Base-by-base conservation (phyloP, 2,113 vertebrate genomes). In the Ceyx margarethae region DNA sequence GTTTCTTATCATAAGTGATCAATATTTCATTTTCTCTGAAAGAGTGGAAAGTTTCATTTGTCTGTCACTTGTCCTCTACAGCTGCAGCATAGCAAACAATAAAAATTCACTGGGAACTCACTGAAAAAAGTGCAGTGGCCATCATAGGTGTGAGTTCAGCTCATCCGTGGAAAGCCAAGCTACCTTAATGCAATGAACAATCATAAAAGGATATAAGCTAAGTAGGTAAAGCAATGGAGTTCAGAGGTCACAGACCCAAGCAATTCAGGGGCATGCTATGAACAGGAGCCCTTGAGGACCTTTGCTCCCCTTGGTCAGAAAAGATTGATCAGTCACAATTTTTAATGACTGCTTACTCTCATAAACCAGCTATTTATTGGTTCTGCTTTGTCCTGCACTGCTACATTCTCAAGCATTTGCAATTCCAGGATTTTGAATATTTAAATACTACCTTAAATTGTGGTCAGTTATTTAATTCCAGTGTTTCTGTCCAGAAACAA, bases 11-110 rank as follows among this genome's bases (percentile, higher is more conserved):
- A 97, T 98, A 96, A 98, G 98, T 98, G 98, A 98, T 99, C 98
- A 98, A 98, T 98, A 98, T 98, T 98, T 98, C 98, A 98, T 99
- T 99, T 99, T 99, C 98, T 98, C 95, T 92, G 96, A 94, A 97
- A 97, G 96, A 97, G 95, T 90, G 94, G 95, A 90, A 97, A 96
- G 96, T 97, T 97, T 95, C 93, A 91, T 92, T 96, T 96, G 95
- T 96, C 95, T 97, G 84, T 97, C 96, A 91, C 68, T 91, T 94
- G 87, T 83, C 92, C 93, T 92, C 91, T 90, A 54, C 78, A 96
- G 94, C 91, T 81, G 83, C 60, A 79, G 92, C 96, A 94, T 91
- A 95, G 91, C 92, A 96, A 91, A 96, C 94, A 76, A 90, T 81
- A 66, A 85, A 31, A 43, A 78, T 61, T 67, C 89, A 58, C 54